These are phyloP conservation scores for Amphimallon solstitiale DNA, from an alignment of 2,888 invertebrate genomes.

Conservation along the genomic window DNA sequence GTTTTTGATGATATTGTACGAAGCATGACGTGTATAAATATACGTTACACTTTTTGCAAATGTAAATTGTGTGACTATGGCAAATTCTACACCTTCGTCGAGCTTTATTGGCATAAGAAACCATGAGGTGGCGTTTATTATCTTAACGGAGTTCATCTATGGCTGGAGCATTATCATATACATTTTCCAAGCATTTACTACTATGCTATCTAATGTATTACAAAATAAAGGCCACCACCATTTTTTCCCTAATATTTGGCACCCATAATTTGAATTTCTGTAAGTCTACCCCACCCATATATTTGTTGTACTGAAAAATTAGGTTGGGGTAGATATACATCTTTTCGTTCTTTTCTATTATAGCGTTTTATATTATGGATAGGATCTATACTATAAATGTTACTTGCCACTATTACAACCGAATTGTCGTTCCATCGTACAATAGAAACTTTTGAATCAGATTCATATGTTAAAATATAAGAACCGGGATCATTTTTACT, in stretches of 20 bases:
- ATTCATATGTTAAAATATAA: too few species aligned
- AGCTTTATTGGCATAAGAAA: background rate
- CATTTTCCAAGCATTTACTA: constrained; percentile 45
- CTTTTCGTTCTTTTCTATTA: too few species aligned
- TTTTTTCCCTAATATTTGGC: constrained; percentile 45
- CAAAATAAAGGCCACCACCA: constrained; percentile 49
- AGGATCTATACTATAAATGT: too few species aligned
- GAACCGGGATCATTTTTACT: too few species aligned
- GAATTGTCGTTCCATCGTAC: too few species aligned
- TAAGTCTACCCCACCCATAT: constrained; percentile 45
- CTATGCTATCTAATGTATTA: constrained; percentile 42
- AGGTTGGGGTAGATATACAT: too few species aligned
- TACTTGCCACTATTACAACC: too few species aligned
- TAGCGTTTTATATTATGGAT: too few species aligned
- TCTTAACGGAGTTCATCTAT: constrained; percentile 5
- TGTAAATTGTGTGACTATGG: constrained; percentile 12
- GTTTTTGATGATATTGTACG: too few species aligned
- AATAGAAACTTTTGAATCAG: too few species aligned
- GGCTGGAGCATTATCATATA: constrained; percentile 29
- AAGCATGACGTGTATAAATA: too few species aligned
- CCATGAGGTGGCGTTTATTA: background rate
- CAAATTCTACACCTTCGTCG: constrained; percentile 5
- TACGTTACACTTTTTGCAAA: too few species aligned
- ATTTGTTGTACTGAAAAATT: constrained; percentile 40
- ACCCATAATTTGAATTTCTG: constrained; percentile 46